Conservation (phyloP, 2,797 vertebrate species). For the Buphagus erythrorhynchus region DNA sequence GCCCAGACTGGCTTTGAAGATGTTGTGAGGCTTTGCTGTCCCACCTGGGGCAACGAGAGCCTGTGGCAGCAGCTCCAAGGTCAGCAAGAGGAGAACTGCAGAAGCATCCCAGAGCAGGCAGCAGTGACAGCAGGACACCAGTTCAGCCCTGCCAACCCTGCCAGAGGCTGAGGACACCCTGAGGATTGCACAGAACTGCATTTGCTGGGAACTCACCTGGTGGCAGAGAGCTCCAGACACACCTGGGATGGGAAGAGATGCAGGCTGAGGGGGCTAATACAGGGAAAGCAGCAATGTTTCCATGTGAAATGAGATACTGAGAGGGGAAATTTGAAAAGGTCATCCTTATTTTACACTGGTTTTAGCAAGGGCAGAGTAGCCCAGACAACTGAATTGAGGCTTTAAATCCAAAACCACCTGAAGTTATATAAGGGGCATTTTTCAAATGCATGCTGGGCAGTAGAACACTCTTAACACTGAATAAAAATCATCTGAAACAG, state of each 20-base stretch:
- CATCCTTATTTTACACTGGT: not conserved
- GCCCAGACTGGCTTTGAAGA: not conserved
- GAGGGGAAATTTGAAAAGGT: not conserved
- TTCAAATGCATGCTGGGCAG: not conserved
- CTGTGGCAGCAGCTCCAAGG: not conserved
- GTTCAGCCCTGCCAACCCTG: not conserved
- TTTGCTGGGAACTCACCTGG: accelerated
- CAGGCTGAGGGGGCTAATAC: not conserved
- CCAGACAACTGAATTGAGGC: not conserved
- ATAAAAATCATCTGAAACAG: not conserved
- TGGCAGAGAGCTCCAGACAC: accelerated
- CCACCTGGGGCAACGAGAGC: not conserved
- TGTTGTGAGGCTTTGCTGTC: not conserved
- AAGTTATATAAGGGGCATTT: not conserved
- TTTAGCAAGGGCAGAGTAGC: not conserved
- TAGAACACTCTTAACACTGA: not conserved
- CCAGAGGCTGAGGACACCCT: not conserved
- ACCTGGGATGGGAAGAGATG: not conserved
- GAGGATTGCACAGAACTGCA: not conserved
- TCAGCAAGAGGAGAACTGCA: not conserved
- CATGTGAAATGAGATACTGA: not conserved
- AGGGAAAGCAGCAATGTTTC: not conserved
- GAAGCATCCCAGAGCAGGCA: not conserved
- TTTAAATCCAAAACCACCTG: not conserved
- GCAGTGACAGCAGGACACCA: not conserved